A percentile compares a stretch with the other conserved stretches of the same genome.
Evolutionary conservation across 2,797 vertebrate genomes (phyloP).

Genomic region (Notolabrus celidotus): DNA sequence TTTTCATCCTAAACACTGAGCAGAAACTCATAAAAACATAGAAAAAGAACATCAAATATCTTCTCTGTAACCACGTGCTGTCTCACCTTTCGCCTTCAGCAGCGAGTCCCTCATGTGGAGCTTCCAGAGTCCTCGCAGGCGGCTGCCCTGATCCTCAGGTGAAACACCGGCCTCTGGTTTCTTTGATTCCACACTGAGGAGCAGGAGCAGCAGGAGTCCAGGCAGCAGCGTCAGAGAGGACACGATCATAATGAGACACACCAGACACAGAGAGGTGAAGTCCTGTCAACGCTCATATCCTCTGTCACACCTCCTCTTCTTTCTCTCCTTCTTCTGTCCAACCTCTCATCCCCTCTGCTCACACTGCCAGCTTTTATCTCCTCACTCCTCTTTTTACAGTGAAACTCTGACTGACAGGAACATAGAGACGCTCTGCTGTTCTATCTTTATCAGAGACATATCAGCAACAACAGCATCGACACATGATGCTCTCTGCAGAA

Average conservation of each 20-base stretch:
- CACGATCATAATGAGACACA: constrained; percentile 22
- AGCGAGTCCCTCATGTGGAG: constrained; percentile 68
- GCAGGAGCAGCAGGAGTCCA: constrained; percentile 48
- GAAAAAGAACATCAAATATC: too few relatives aligned
- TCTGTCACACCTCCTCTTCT: constrained; percentile 5
- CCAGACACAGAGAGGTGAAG: neutral
- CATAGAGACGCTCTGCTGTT: constrained; percentile 17
- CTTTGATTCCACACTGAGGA: constrained; percentile 19
- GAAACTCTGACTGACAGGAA: constrained; percentile 22
- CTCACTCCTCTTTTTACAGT: constrained; percentile 4
- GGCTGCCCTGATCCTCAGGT: constrained; percentile 32
- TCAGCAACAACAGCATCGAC: constrained; percentile 15
- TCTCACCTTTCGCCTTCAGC: constrained; percentile 68
- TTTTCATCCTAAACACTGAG: too few relatives aligned
- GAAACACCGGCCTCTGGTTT: neutral
- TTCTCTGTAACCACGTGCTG: neutral
- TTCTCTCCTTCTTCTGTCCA: neutral
- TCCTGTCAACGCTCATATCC: constrained; percentile 14
- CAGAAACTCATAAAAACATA: too few relatives aligned
- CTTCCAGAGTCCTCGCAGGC: constrained; percentile 68
- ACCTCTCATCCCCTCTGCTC: neutral
- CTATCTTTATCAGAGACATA: constrained; percentile 33
- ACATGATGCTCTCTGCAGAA: neutral
- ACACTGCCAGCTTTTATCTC: constrained; percentile 44
- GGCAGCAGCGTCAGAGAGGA: constrained; percentile 17